These are phyloP conservation scores for Lasiurus borealis DNA, from an alignment of 2,113 vertebrate genomes.

Conservation along the genomic window DNA sequence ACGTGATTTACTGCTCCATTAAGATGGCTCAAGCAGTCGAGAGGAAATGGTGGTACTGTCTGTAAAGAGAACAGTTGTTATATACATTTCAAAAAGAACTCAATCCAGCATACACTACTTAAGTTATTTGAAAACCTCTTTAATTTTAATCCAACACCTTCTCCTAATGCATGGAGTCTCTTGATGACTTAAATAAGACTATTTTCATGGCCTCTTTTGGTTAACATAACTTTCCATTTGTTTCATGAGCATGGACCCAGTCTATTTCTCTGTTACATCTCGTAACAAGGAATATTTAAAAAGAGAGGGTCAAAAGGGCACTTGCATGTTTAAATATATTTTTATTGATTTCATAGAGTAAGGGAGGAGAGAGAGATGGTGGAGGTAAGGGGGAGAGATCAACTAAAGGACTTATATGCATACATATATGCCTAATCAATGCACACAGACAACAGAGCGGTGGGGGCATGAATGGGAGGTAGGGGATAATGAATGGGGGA, in stretches of 20 bases:
- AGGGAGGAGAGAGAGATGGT: too few species aligned
- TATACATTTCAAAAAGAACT: not conserved
- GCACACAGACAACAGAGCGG: too few species aligned
- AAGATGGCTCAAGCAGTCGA: not conserved
- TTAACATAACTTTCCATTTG: not conserved
- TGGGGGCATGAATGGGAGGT: too few species aligned
- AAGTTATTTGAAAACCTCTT: not conserved
- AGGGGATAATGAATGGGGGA: too few species aligned
- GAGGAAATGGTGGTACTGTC: not conserved
- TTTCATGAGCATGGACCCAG: not conserved
- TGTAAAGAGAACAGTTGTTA: not conserved
- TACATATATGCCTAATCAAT: too few species aligned
- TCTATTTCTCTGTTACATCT: not conserved
- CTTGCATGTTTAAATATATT: not conserved
- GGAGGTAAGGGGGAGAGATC: too few species aligned
- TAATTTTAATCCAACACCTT: not conserved
- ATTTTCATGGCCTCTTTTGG: not conserved
- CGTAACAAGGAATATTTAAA: constrained; percentile 23
- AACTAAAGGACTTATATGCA: too few species aligned
- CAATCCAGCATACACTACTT: not conserved
- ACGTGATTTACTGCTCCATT: not conserved
- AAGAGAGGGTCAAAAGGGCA: not conserved
- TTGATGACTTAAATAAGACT: not conserved
- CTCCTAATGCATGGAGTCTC: not conserved
- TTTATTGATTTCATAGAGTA: too few species aligned